Evolutionary conservation across 2,113 vertebrate species (phyloP).

Genomic region (Oenanthe melanoleuca): DNA sequence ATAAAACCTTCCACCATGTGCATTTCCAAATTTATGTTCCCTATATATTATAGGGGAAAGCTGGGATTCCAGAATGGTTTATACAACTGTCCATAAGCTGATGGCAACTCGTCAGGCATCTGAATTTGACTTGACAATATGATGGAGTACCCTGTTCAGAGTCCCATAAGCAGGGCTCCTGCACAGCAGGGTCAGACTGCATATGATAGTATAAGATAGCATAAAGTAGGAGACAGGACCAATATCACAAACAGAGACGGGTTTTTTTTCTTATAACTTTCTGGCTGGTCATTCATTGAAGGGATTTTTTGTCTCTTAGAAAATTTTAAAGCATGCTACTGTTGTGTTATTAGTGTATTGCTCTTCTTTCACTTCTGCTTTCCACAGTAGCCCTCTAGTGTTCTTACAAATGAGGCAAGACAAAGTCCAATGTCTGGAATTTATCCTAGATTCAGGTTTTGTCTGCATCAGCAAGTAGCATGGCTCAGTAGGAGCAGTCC

Average conservation of each 20-base stretch:
- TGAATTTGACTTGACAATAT: background rate
- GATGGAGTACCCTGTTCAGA: background rate
- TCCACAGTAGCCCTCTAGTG: background rate
- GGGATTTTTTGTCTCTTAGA: background rate
- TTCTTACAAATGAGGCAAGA: background rate
- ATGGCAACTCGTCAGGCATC: background rate
- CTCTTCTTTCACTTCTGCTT: background rate
- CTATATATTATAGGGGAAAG: background rate
- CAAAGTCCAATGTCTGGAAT: background rate
- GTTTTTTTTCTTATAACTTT: background rate
- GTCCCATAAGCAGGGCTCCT: background rate
- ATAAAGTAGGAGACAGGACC: background rate
- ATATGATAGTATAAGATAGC: fast-evolving
- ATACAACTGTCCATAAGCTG: background rate
- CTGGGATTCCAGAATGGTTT: background rate
- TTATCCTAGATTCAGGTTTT: background rate
- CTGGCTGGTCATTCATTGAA: background rate
- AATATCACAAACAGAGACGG: background rate
- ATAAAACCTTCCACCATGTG: background rate
- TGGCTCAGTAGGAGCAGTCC: background rate
- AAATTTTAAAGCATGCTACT: background rate
- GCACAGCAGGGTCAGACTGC: background rate
- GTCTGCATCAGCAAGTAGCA: background rate
- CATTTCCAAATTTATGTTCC: background rate
- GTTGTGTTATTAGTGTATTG: background rate